These are phyloP conservation scores for Leucophenga varia DNA, from an alignment of 1,140 invertebrate species.

Conservation along the genomic window DNA sequence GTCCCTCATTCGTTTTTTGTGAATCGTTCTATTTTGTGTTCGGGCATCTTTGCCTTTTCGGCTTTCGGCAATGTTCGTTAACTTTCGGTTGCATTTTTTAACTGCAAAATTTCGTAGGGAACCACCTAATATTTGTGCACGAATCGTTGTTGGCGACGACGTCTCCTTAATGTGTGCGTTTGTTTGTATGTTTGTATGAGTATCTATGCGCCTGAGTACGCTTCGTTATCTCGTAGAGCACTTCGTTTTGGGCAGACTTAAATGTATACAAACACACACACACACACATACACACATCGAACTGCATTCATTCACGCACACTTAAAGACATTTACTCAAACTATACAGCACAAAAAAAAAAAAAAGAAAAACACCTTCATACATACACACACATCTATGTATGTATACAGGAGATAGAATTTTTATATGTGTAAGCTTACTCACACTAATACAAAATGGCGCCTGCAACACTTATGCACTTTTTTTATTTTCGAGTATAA, in stretches of 20 bases:
- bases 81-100: too few species aligned
- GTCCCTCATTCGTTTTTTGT: too few species aligned
- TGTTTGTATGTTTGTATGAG: conserved; percentile 13
- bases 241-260: conserved; percentile 47
- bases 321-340: conserved; percentile 8
- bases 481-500: not conserved
- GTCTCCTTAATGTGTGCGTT: conserved; percentile 1
- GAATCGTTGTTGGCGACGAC: not conserved
- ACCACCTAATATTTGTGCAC: too few species aligned
- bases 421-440: too few species aligned
- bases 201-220: conserved; percentile 46
- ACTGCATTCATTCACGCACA: conserved; percentile 5
- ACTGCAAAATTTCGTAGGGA: conserved; percentile 52
- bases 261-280: conserved; percentile 21
- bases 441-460: not conserved
- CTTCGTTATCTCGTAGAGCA: conserved; percentile 52
- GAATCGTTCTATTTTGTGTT: too few species aligned
- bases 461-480: conserved; percentile 10
- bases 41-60: too few species aligned
- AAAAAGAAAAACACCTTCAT: too few species aligned
- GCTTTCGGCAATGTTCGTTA: too few species aligned
- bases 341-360: too few species aligned
- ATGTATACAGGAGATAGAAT: too few species aligned
- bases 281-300: conserved; percentile 14
- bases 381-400: conserved; percentile 6